Evolutionary conservation across 2,113 vertebrate species (phyloP), one percentile per base, ranked within the genome.

Genomic region (Mobula hypostoma): DNA sequence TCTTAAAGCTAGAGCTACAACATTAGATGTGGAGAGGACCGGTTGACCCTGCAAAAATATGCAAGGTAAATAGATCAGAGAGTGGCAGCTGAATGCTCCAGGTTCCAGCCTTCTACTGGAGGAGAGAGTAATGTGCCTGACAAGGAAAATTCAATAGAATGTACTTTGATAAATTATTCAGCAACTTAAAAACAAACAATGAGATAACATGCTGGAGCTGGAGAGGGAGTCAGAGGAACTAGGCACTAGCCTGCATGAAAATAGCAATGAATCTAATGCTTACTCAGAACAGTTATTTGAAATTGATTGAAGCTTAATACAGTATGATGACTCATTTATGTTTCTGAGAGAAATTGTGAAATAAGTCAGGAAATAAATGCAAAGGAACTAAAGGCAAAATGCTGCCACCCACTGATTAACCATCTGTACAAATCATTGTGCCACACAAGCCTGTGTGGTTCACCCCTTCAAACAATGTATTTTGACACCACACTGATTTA

Each of bases 371-470:
- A 85, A 48, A 85, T 85, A 85, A 82, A 85, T 24, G 40, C 40
- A 40, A 3, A 24, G 5, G 17, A n/a, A 48, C 8, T 9, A 85
- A 48, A 56, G 56, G 82, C 19, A 85, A 85, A 58, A 85, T 48
- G 82, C 40, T 85, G 40, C 82, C 48, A 83, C 80, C 80, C 80
- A 17, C 80, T 78, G 77, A 78, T 78, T 78, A 78, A 78, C 29
- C 32, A 78, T 76, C 77, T 15, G 9, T 78, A 78, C 29, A 78
- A 78, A 78, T 11, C 8, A 29, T 32, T 14, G 0, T 78, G 77
- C n/a, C 77, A n/a, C 77, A 78, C n/a, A 78, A 11, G 77, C 77
- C 77, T 78, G n/a, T 78, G 29, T 78, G 7, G 77, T n/a, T 78
- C 8, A n/a, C 76, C 29, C n/a, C 7, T n/a, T 4, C 7, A 78